These are phyloP conservation scores for Podarcis cretensis DNA, from an alignment of 2,113 vertebrate genomes.

Conservation along the genomic window DNA sequence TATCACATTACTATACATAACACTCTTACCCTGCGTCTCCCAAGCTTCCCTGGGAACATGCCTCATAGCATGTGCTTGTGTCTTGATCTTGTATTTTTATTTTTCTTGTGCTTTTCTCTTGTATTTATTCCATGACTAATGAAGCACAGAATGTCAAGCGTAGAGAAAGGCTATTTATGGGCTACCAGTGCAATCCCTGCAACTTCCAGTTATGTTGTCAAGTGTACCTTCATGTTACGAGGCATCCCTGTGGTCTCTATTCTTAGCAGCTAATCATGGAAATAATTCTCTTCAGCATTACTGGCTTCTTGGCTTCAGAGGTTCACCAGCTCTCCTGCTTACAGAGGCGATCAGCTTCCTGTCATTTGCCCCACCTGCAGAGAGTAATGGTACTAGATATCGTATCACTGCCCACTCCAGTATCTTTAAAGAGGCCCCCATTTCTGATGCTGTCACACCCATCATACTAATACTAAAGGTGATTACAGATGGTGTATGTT, in stretches of 20 bases:
- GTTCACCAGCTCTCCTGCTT: not conserved
- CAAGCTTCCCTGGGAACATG: not conserved
- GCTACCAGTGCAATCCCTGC: conserved; percentile 30
- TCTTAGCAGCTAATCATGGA: conserved; percentile 65
- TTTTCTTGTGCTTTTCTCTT: not conserved
- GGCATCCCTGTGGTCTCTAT: conserved; percentile 53
- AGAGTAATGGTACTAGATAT: not conserved
- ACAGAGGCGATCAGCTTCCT: not conserved
- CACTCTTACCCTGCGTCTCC: not conserved
- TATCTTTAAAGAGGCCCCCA: not conserved
- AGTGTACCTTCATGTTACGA: conserved; percentile 26
- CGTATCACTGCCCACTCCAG: accelerated
- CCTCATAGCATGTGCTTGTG: accelerated
- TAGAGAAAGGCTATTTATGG: conserved; percentile 17
- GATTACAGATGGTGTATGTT: not conserved
- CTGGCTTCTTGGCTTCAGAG: conserved; percentile 31
- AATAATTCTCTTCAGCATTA: conserved; percentile 62
- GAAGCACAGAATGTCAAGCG: not conserved
- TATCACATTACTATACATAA: not conserved
- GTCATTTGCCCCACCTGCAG: not conserved
- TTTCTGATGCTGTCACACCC: accelerated
- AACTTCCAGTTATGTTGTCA: conserved; percentile 32
- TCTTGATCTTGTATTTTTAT: too few relatives aligned
- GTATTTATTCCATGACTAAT: conserved; percentile 10
- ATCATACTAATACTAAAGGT: not conserved